Evolutionary conservation across 2,797 vertebrate genomes (phyloP).

Genomic region (Phrynocephalus forsythii): DNA sequence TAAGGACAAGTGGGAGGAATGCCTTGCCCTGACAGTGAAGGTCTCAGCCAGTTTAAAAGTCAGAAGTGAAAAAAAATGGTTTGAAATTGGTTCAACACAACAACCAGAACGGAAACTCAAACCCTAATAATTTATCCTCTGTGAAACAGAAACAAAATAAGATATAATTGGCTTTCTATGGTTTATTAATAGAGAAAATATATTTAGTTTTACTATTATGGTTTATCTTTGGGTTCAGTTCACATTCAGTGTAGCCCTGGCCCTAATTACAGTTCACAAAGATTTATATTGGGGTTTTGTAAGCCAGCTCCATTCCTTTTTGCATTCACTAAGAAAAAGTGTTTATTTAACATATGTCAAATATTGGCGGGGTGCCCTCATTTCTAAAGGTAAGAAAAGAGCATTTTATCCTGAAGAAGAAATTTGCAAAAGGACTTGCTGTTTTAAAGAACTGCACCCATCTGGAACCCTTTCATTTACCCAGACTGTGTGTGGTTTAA

Average conservation of each 20-base stretch:
- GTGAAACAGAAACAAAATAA: not conserved
- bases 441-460: not conserved
- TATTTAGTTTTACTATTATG: not conserved
- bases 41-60: not conserved
- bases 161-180: not conserved
- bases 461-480: too few relatives aligned
- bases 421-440: not conserved
- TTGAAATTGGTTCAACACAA: not conserved
- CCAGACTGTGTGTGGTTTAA: too few relatives aligned
- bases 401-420: not conserved
- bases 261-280: not conserved
- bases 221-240: slow-evolving; percentile 3
- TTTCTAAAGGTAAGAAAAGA: not conserved
- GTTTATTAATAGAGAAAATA: not conserved
- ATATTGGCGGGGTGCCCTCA: not conserved
- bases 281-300: not conserved
- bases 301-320: not conserved
- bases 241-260: not conserved
- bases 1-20: too few relatives aligned
- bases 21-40: not conserved
- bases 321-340: not conserved
- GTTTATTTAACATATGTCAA: not conserved
- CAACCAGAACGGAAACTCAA: not conserved
- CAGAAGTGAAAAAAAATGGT: not conserved
- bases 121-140: not conserved